Base-by-base conservation (phyloP, 2,888 invertebrate species). In the Zelleria hepariella region DNA sequence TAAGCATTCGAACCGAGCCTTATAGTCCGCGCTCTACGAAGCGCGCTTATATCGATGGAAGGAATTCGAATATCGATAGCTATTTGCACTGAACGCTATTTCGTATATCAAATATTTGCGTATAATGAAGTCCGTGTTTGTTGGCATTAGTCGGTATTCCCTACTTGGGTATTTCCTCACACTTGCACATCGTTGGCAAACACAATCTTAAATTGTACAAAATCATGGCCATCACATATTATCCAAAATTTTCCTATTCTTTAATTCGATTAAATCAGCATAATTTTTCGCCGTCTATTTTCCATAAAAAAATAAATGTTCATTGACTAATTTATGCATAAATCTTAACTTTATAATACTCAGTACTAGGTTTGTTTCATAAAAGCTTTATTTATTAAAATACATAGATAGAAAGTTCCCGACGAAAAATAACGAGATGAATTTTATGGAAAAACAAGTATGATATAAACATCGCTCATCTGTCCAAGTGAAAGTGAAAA, bases 51-150 rank as follows among this genome's bases (percentile, higher is more conserved):
- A 15, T 10, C 15, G 32, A 42, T 21, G 8, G 51, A 51, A 21
- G 23, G 8, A 23, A 25, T 25, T 15, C 54, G 54, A 18, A 26
- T 25, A 54, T 15, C 26, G 25, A 42, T 15, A 42, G 32, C 15
- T 54, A 54, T 54, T 54, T 54, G 54, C 54, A 26, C 25, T 53
- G 25, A 53, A 49, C 49, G 53, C 53, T 53, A 58, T 57, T 48
- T 51, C 51, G 58, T 18, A 58, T 51, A 51, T 58, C 58, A 49
- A 58, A 58, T 51, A 58, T 58, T 58, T 58, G 26, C 58, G 2
- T 51, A 58, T 58, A 42, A 57, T 57, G 10, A 49, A 27, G 49
- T 4, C 58, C 51, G 10, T 58, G 58, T 32, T 58, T 52, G 51
- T 51, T 26, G 58, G 49, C 18, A 51, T 26, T 51, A 26, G 10